phyloP scores from a whole-genome alignment of 64 coral and sea anemone species.

The Orbicella faveolata region DNA sequence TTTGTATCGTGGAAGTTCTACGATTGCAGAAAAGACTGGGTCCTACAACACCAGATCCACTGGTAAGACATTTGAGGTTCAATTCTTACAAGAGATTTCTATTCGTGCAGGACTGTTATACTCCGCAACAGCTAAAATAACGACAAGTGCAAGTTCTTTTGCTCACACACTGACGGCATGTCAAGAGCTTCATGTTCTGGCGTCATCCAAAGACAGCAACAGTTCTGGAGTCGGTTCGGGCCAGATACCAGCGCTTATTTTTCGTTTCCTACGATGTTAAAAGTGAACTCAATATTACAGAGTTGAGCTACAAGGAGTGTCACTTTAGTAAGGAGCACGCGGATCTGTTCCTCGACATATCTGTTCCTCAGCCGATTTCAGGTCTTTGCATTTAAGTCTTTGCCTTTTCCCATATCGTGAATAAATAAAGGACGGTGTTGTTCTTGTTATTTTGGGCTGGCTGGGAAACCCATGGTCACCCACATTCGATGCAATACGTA shows the following conservation, averaged over 20 bases:
- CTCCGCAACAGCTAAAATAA: conserved; percentile 19
- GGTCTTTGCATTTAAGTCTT: too few species aligned
- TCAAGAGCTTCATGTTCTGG: conserved; percentile 1
- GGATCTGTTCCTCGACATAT: too few species aligned
- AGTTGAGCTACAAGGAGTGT: too few species aligned
- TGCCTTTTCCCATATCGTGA: too few species aligned
- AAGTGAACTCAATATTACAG: background rate
- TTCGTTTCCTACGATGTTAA: background rate
- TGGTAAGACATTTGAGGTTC: conserved; percentile 28
- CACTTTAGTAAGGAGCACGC: too few species aligned
- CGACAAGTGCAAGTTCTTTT: background rate
- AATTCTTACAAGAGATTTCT: conserved; percentile 1
- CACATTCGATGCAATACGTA: too few species aligned
- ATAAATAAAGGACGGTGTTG: too few species aligned
- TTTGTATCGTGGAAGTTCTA: conserved; percentile 17
- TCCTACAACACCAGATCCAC: conserved; percentile 15
- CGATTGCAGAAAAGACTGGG: conserved; percentile 34
- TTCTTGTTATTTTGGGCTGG: too few species aligned
- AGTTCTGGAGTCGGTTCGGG: background rate
- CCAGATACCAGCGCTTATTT: conserved; percentile 41
- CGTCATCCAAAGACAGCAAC: conserved; percentile 20
- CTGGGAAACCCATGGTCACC: too few species aligned
- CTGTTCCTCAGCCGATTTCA: too few species aligned
- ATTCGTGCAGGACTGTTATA: conserved; percentile 25
- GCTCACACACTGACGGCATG: background rate